Evolutionary conservation across 1,140 invertebrate species (phyloP).

Genomic region (Laodelphax striatellus): DNA sequence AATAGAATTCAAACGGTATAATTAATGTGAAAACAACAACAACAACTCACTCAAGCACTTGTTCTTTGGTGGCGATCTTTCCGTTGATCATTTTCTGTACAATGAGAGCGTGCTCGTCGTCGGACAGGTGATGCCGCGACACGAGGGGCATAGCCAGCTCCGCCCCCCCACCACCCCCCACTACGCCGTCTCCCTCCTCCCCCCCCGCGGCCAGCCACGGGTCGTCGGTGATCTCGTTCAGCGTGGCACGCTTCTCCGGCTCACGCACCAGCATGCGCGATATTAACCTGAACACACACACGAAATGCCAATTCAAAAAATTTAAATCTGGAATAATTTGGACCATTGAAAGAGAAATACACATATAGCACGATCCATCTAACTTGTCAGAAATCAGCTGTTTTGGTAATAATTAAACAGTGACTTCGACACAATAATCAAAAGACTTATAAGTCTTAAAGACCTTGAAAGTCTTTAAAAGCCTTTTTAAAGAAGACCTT

Average conservation of each 20-base stretch:
- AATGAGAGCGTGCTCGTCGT: slow-evolving; percentile 84
- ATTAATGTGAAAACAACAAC: too few species aligned
- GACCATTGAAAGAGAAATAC: too few species aligned
- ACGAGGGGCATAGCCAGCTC: slow-evolving; percentile 58
- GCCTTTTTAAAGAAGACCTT: too few species aligned
- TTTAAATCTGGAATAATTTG: too few species aligned
- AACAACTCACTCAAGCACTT: slow-evolving; percentile 79
- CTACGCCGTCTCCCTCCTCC: slow-evolving; percentile 33
- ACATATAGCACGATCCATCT: too few species aligned
- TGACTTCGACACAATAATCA: too few species aligned
- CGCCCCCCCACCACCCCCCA: slow-evolving; percentile 32
- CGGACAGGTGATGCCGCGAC: slow-evolving; percentile 70
- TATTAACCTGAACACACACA: slow-evolving; percentile 67
- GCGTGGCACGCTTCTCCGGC: slow-evolving; percentile 76
- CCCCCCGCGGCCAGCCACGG: slow-evolving; percentile 61
- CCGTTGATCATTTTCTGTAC: slow-evolving; percentile 95
- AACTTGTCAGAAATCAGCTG: too few species aligned
- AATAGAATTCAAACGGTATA: too few species aligned
- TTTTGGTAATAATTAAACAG: too few species aligned
- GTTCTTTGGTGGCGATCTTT: slow-evolving; percentile 84
- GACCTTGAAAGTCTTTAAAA: too few species aligned
- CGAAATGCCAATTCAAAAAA: too few species aligned
- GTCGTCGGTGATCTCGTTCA: slow-evolving; percentile 82
- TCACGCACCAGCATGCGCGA: slow-evolving; percentile 84
- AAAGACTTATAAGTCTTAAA: too few species aligned